Base-by-base conservation (phyloP, 1,140 invertebrate species). In the Eumeta japonica region DNA sequence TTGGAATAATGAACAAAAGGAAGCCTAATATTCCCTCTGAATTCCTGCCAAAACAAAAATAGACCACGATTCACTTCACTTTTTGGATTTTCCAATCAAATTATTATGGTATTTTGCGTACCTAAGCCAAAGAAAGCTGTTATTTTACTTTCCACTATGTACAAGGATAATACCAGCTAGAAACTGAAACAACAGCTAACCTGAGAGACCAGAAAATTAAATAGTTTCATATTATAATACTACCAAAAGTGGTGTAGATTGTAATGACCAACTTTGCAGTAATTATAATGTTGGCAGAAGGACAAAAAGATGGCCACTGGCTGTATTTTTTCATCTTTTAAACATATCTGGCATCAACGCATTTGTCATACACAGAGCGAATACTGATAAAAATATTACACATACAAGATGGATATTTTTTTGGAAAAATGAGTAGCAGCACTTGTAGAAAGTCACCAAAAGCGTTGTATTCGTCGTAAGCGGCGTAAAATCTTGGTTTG, bases 201-300 rank as follows among this genome's bases (percentile, higher is more conserved):
- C 16, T 16, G 30, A 36, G 28, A 55, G 52, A 43, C 44, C 49
- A 14, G 52, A n/a, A n/a, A n/a, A n/a, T n/a, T n/a, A 57, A 27
- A 57, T 66, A 10, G 47, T 65, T 0, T 50, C 41, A 10, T 53
- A 47, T 49, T 62, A 58, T 33, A 57, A 65, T 39, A 28, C 27
- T 10, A 63, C 55, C 2, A 66, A 60, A 39, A 31, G 31, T 17
- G 65, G 16, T 24, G 59, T 33, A 28, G 55, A n/a, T 54, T 49
- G n/a, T n/a, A n/a, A n/a, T n/a, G n/a, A n/a, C n/a, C n/a, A n/a
- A n/a, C n/a, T n/a, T n/a, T n/a, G n/a, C 18, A 36, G 40, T 10
- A 55, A 39, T 12, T 70, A 58, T 40, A 50, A 43, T 32, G 48
- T 55, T 11, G 37, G 47, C 12, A 55, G 61, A 39, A 44, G 46